Base-by-base conservation (phyloP, 2,888 invertebrate genomes). In the Erebia epiphron region DNA sequence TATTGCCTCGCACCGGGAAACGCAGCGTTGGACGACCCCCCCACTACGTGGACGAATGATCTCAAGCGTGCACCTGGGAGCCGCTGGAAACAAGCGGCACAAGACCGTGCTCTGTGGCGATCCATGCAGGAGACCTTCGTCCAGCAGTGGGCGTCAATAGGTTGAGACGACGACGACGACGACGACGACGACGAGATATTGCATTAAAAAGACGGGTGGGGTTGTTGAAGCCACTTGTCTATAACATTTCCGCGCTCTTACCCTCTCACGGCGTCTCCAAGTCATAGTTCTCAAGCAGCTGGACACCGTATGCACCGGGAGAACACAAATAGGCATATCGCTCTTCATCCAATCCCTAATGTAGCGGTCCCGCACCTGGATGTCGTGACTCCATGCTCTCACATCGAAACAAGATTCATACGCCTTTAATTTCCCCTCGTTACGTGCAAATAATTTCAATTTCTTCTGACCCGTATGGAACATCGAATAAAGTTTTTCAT, bases 361-460 rank as follows among this genome's bases (percentile, higher is more conserved):
- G 75, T 92, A 87, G 16, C 77, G 77, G 70, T 85, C 80, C 64
- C 86, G 84, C 10, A 62, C 76, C 57, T 76, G 73, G 21, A 73
- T 69, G 79, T 94, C 91, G 79, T 94, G 92, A 79, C 94, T 94
- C 95, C 95, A 95, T 75, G 95, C 94, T 77, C 94, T 86, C 52
- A 94, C 75, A 80, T 95, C 94, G 43, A 80, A 79, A 76, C 94
- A 94, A 68, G 95, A 95, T 52, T 91, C 90, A 74, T 91, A 91
- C 1, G 91, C 85, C 81, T 94, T 94, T 70, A 95, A 84, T 75
- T 93, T 92, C 66, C 94, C 94, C 79, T 94, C 95, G 84, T 92
- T 91, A 63, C 94, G 89, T 75, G 90, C 81, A 62, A 83, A 79
- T 58, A 94, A 84, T 71, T 78, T 78, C 68, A 84, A 73, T 61